A percentile compares a stretch with the other conserved stretches of the same genome.
Evolutionary conservation across 1,140 invertebrate species (phyloP).

Genomic region (Drosophila bocki): DNA sequence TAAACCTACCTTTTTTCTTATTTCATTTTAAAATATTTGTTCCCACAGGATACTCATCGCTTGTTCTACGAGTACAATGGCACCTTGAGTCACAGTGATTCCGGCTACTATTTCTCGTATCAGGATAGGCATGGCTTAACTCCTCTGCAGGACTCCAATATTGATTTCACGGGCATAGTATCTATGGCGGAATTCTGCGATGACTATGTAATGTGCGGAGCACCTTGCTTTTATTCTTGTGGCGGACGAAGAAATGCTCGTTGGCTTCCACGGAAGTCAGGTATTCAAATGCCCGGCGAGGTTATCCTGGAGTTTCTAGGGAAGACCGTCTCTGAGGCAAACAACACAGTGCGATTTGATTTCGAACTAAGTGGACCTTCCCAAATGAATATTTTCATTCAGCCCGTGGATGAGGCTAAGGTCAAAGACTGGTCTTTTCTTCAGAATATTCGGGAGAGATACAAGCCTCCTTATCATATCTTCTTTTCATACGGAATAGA

Average conservation of each 20-base stretch:
- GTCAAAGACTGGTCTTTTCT: constrained; percentile 88
- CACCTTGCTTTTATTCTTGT: constrained; percentile 90
- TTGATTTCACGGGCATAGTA: constrained; percentile 86
- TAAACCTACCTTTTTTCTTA: neutral
- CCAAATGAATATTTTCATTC: constrained; percentile 90
- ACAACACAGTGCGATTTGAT: constrained; percentile 36
- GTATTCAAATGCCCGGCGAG: constrained; percentile 41
- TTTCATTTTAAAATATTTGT: neutral
- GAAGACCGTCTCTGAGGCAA: constrained; percentile 37
- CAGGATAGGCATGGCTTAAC: constrained; percentile 89
- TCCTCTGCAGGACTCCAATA: constrained; percentile 85
- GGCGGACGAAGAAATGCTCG: constrained; percentile 32
- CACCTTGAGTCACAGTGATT: constrained; percentile 86
- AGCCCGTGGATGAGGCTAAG: constrained; percentile 87
- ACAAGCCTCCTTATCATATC: constrained; percentile 88
- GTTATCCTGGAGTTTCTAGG: constrained; percentile 39
- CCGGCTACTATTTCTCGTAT: constrained; percentile 90
- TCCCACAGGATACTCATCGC: constrained; percentile 87
- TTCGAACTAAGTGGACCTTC: constrained; percentile 87
- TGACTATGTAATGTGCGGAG: constrained; percentile 90
- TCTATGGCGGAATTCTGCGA: constrained; percentile 87
- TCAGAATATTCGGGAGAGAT: constrained; percentile 86
- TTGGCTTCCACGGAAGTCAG: constrained; percentile 54
- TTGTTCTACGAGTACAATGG: constrained; percentile 87
- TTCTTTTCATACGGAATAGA: constrained; percentile 88